Evolutionary conservation across 1,140 invertebrate species (phyloP).

Genomic region (Neoseiulus cucumeris): DNA sequence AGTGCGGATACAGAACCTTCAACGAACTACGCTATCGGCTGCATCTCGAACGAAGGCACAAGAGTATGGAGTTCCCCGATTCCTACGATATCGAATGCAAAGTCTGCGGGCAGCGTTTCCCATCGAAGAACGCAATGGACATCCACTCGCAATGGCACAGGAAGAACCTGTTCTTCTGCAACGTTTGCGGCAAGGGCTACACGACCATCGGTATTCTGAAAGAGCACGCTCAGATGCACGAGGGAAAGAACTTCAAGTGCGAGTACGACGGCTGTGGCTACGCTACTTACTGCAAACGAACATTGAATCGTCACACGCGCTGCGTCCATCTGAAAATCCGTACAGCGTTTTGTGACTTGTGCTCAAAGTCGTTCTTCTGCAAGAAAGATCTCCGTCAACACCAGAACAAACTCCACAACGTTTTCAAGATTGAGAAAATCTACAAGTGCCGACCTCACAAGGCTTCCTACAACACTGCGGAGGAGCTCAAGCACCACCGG

Average conservation of each 20-base stretch:
- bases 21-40: slow-evolving; percentile 1
- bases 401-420: slow-evolving; percentile 6
- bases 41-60: neutral
- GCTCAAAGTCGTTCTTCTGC: slow-evolving; percentile 9
- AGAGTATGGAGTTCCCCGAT: slow-evolving; percentile 3
- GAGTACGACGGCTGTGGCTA: slow-evolving; percentile 8
- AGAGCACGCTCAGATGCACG: slow-evolving; percentile 4
- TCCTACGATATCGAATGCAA: slow-evolving; percentile 7
- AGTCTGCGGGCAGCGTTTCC: slow-evolving; percentile 5
- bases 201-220: slow-evolving; percentile 7
- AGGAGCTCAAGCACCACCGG: neutral
- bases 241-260: slow-evolving; percentile 4
- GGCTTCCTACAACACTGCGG: neutral
- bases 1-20: slow-evolving; percentile 1
- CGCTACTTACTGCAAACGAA: slow-evolving; percentile 5
- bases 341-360: neutral
- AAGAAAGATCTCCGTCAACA: slow-evolving; percentile 9
- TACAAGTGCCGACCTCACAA: slow-evolving; percentile 7
- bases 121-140: slow-evolving; percentile 9
- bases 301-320: neutral
- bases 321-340: neutral
- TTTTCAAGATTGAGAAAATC: slow-evolving; percentile 2
- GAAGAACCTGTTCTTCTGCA: slow-evolving; percentile 4
- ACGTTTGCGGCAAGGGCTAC: slow-evolving; percentile 8
- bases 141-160: slow-evolving; percentile 4